Percentiles rank a stretch among this genome's conserved stretches.
Evolutionary conservation across 2,888 invertebrate species (phyloP).

Genomic region (Lampropteryx suffumata): DNA sequence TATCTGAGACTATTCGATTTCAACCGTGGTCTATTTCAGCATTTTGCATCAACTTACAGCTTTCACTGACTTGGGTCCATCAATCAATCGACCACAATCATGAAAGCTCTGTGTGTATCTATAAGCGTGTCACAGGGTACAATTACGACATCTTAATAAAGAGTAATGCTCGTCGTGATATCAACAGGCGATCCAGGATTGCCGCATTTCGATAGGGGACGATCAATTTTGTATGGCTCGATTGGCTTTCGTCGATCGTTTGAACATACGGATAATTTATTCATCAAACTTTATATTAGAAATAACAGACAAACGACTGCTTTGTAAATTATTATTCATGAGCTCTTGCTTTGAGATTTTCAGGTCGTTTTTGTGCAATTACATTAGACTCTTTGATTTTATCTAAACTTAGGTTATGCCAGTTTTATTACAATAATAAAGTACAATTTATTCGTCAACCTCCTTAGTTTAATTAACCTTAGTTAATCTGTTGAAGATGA

Average conservation of each 20-base stretch:
- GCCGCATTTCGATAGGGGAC: constrained; percentile 59
- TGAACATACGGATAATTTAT: constrained; percentile 42
- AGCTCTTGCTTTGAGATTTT: no score
- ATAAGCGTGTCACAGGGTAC: constrained; percentile 22
- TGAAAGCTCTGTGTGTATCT: constrained; percentile 7
- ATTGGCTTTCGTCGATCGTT: constrained; percentile 57
- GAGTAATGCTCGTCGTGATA: constrained; percentile 47
- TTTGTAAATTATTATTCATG: no score
- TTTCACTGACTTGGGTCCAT: background rate
- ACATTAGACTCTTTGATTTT: no score
- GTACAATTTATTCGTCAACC: no score
- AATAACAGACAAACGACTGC: no score
- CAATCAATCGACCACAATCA: constrained; percentile 1
- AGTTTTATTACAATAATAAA: no score
- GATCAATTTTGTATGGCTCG: constrained; percentile 67
- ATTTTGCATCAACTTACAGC: background rate
- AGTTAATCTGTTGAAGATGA: no score
- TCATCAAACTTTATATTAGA: background rate
- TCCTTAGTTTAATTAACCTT: no score
- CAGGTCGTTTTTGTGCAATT: no score
- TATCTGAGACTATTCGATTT: no score
- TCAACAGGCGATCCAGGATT: constrained; percentile 46
- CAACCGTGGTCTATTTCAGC: no score
- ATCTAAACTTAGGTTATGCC: no score
- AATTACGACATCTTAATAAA: constrained; percentile 32